Evolutionary conservation across 2,113 vertebrate genomes (phyloP).

Genomic region (Corynorhinus townsendii): DNA sequence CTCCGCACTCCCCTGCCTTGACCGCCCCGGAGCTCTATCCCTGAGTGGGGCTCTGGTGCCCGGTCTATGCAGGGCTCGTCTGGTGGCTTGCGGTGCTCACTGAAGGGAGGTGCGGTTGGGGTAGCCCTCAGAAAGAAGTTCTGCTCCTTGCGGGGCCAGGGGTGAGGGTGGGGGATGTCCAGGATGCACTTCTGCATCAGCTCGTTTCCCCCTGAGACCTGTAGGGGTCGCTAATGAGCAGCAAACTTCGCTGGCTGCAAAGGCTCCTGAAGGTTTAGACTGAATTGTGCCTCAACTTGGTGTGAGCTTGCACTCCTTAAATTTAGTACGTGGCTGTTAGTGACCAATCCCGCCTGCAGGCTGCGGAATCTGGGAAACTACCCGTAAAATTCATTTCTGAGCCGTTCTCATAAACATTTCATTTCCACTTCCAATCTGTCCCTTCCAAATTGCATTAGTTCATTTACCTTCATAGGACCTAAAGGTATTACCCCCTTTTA

Average conservation of each 20-base stretch:
- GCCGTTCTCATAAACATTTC: background rate
- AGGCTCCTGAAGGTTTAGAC: rapidly evolving
- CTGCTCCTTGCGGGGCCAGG: background rate
- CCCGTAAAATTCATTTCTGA: background rate
- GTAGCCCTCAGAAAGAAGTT: background rate
- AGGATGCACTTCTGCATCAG: background rate
- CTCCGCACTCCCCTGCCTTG: background rate
- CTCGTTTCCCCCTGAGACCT: background rate
- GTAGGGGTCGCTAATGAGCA: conserved; percentile 53
- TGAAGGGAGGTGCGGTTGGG: background rate
- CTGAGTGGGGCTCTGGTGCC: background rate
- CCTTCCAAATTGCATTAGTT: background rate
- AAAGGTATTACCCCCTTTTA: background rate
- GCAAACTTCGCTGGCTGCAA: rapidly evolving
- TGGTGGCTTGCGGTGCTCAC: rapidly evolving
- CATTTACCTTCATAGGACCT: background rate
- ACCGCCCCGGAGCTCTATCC: background rate
- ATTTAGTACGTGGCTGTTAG: background rate
- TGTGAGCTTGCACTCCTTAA: rapidly evolving
- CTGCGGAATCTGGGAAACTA: background rate
- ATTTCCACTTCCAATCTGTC: background rate
- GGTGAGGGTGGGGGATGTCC: rapidly evolving
- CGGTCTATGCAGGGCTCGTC: background rate
- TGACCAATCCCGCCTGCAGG: background rate
- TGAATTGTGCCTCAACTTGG: background rate